A percentile compares a stretch with the other conserved stretches of the same genome.
These are phyloP conservation scores for Drosophila sucinea DNA, from an alignment of 1,140 invertebrate genomes.

Conservation along the genomic window DNA sequence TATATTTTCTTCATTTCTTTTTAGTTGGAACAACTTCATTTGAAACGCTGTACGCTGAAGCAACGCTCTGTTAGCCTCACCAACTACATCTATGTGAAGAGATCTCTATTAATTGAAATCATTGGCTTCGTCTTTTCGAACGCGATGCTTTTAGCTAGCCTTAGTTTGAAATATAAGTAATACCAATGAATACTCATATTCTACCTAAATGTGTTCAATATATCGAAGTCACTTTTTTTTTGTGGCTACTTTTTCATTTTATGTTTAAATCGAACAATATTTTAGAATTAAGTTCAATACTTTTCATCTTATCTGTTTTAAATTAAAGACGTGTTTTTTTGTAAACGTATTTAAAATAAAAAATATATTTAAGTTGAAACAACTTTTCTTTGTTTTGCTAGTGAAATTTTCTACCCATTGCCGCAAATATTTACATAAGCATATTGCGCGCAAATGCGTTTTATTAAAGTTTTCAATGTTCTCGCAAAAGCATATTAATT, in stretches of 20 bases:
- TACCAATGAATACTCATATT: too few relatives aligned
- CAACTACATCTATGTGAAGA: background rate
- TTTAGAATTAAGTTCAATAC: too few relatives aligned
- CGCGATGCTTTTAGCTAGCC: background rate
- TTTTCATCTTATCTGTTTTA: too few relatives aligned
- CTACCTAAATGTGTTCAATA: too few relatives aligned
- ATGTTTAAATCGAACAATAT: too few relatives aligned
- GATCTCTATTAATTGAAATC: background rate
- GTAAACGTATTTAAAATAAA: too few relatives aligned
- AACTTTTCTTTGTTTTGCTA: background rate
- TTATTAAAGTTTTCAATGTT: background rate
- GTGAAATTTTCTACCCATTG: background rate
- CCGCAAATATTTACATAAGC: slow-evolving; percentile 4
- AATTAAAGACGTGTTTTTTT: too few relatives aligned
- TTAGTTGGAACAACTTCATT: background rate
- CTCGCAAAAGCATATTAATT: too few relatives aligned
- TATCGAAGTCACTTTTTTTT: too few relatives aligned
- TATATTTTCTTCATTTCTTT: background rate
- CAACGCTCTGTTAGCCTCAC: background rate
- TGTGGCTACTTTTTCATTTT: too few relatives aligned
- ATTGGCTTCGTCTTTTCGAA: background rate
- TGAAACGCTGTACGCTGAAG: background rate
- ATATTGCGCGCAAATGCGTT: background rate
- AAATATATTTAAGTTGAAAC: too few relatives aligned
- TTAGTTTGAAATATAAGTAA: background rate